Percentiles rank a stretch among this genome's conserved stretches.
These are phyloP conservation scores for Cyrtodaria siliqua DNA, from an alignment of 2,888 invertebrate species.

Conservation along the genomic window DNA sequence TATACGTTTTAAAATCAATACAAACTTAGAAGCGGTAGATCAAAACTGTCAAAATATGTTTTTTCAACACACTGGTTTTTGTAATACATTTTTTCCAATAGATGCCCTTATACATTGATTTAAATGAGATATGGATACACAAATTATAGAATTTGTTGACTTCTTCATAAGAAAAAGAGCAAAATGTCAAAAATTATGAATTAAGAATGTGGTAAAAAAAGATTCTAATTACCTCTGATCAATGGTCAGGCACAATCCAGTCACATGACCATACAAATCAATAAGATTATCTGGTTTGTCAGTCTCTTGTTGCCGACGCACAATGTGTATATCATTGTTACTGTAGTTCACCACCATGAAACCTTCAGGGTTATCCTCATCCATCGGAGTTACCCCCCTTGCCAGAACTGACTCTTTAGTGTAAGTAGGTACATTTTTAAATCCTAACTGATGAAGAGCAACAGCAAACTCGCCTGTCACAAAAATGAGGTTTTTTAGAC, in stretches of 20 bases:
- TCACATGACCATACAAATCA: slow-evolving; percentile 94
- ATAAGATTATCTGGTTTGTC: slow-evolving; percentile 93
- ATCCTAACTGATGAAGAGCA: slow-evolving; percentile 75
- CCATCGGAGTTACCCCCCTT: slow-evolving; percentile 40
- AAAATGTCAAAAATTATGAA: too few species aligned
- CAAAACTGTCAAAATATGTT: too few species aligned
- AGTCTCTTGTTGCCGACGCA: slow-evolving; percentile 59
- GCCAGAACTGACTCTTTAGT: slow-evolving; percentile 37
- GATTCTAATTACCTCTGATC: slow-evolving; percentile 90
- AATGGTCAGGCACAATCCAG: slow-evolving; percentile 94
- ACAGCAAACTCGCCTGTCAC: slow-evolving; percentile 79
- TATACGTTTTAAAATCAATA: too few species aligned
- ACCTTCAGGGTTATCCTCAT: slow-evolving; percentile 57
- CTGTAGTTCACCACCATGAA: slow-evolving; percentile 77
- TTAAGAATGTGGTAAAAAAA: too few species aligned
- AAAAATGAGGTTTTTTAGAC: slow-evolving; percentile 67
- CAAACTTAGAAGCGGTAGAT: too few species aligned
- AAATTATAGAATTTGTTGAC: too few species aligned
- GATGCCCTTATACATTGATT: too few species aligned
- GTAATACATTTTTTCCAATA: too few species aligned
- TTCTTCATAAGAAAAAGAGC: too few species aligned
- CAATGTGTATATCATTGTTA: slow-evolving; percentile 72
- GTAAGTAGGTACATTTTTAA: slow-evolving; percentile 70
- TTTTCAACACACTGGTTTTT: too few species aligned
- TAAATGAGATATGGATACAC: too few species aligned